Evolutionary conservation across 1,140 invertebrate species (phyloP).

Genomic region (Eupristina koningsbergeri): DNA sequence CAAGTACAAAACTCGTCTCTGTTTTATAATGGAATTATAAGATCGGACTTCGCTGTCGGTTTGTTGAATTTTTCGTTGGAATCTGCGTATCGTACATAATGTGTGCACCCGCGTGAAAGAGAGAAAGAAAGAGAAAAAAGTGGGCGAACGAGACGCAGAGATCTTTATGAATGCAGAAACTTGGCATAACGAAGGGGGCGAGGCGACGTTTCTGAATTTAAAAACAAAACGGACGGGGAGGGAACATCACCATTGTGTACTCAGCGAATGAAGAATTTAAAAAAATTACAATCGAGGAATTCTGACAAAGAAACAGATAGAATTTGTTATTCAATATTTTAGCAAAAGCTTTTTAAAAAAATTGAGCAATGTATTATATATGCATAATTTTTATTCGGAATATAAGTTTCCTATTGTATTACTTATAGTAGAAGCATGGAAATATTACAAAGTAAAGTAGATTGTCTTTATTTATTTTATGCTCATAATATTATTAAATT

Average conservation of each 20-base stretch:
- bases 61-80: conserved; percentile 50
- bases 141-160: neutral
- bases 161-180: conserved; percentile 49
- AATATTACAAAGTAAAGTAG: too few species aligned
- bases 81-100: conserved; percentile 19
- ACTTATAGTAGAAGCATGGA: too few species aligned
- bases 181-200: conserved; percentile 44
- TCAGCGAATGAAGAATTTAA: neutral
- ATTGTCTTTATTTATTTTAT: too few species aligned
- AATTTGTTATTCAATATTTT: conserved; percentile 24
- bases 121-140: neutral
- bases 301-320: conserved; percentile 36
- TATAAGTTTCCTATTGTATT: too few species aligned
- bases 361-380: neutral
- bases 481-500: too few species aligned
- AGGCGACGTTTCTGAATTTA: conserved; percentile 43
- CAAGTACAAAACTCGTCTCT: neutral
- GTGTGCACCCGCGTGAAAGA: neutral
- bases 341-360: neutral
- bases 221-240: conserved; percentile 28
- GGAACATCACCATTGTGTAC: neutral
- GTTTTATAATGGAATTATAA: conserved; percentile 49
- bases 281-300: neutral
- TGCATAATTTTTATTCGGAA: too few species aligned
- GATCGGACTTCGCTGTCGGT: conserved; percentile 37